Conservation (phyloP, 1,140 invertebrate species). For the Trichogramma pretiosum region DNA sequence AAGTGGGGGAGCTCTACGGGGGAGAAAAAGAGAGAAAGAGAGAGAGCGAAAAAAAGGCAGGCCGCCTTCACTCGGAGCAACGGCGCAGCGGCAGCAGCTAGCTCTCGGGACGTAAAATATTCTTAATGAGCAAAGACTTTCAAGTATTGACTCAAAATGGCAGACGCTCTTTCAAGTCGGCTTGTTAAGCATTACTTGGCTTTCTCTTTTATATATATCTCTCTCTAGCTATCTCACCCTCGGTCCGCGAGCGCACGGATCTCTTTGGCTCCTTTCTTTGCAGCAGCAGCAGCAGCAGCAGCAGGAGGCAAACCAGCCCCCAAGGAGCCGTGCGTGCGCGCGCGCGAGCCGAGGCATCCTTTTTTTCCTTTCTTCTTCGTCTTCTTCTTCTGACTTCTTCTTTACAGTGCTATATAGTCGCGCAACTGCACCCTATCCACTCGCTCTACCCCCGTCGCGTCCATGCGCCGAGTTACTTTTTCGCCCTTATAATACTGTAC, state of each 20-base stretch:
- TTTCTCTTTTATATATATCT: no score
- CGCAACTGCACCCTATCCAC: no score
- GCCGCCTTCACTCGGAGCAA: background rate
- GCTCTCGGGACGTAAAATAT: constrained; percentile 38
- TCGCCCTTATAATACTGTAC: background rate
- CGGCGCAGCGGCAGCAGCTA: no score
- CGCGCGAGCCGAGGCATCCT: background rate
- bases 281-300: no score
- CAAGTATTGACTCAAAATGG: constrained; percentile 46
- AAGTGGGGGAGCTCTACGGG: no score
- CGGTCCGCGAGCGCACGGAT: no score
- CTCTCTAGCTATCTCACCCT: constrained; percentile 15
- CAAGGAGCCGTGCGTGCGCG: no score
- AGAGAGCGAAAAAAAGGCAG: constrained; percentile 20
- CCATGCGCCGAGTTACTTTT: background rate
- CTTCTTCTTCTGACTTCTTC: constrained; percentile 3
- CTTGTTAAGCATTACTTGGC: constrained; percentile 46
- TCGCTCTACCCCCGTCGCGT: constrained; percentile 3
- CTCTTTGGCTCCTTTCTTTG: no score
- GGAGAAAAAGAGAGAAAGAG: constrained; percentile 7
- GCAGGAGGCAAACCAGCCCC: no score
- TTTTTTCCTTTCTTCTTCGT: background rate
- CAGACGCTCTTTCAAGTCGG: constrained; percentile 42
- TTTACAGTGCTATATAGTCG: no score
- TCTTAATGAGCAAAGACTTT: constrained; percentile 46